Conservation (phyloP, 2,113 vertebrate species). For the Agelaius tricolor region DNA sequence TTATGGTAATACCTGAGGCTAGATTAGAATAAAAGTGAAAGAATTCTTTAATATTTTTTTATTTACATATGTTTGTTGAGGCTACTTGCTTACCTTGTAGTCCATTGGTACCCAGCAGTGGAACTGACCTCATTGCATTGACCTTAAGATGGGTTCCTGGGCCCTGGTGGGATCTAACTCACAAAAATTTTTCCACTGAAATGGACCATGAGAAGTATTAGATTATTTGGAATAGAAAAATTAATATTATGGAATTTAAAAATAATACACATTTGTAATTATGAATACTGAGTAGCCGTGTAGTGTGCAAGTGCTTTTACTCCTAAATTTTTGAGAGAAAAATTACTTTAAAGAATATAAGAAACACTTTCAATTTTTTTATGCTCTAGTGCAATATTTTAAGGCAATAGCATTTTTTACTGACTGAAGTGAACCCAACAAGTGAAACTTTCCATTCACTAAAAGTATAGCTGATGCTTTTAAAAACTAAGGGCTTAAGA, state of each 20-base stretch:
- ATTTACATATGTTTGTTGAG: not conserved
- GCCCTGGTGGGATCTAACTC: not conserved
- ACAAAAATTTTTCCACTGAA: not conserved
- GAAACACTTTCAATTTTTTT: not conserved
- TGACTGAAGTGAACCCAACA: not conserved
- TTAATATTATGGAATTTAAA: not conserved
- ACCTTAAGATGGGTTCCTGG: not conserved
- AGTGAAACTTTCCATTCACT: not conserved
- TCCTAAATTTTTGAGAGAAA: not conserved
- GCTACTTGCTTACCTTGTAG: not conserved
- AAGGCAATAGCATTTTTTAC: not conserved
- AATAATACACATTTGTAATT: not conserved
- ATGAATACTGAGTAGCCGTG: not conserved
- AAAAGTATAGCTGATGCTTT: not conserved
- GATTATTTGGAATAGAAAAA: not conserved
- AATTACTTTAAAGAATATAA: not conserved
- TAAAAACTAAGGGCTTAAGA: not conserved
- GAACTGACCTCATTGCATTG: not conserved
- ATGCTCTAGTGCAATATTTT: not conserved
- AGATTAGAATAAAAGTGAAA: not conserved
- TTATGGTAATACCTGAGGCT: not conserved
- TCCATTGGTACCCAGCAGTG: not conserved
- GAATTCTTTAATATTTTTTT: not conserved
- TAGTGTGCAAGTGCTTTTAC: not conserved
- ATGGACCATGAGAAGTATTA: not conserved